phyloP scores from a whole-genome alignment of 2,888 invertebrate species.

The Acanthosepion pharaonis region DNA sequence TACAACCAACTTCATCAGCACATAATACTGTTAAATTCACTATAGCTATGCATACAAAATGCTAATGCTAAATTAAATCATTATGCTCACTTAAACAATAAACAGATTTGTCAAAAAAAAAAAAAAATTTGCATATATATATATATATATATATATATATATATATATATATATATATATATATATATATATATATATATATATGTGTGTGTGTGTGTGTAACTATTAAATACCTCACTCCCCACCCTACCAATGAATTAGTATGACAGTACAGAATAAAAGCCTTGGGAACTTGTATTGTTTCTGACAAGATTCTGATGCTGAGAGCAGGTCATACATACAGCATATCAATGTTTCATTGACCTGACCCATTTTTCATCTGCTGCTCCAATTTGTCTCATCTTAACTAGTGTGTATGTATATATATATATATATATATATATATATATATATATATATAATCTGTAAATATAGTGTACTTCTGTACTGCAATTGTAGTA shows the following conservation, averaged over 20 bases:
- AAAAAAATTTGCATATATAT: too few species aligned
- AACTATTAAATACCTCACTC: not conserved
- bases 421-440: not conserved
- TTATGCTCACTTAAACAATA: not conserved
- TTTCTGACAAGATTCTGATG: not conserved
- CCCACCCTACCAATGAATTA: not conserved
- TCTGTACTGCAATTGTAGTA: not conserved
- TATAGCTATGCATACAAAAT: slow-evolving; percentile 6
- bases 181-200: not conserved
- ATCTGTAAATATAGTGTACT: not conserved
- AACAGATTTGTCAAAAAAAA: not conserved
- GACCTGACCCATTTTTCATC: not conserved
- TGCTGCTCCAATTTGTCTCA: not conserved
- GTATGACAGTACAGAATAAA: too few species aligned
- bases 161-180: slow-evolving; percentile 14
- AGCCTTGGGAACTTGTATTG: too few species aligned
- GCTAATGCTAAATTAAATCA: not conserved
- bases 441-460: slow-evolving; percentile 8
- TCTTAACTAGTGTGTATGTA: not conserved
- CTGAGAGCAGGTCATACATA: not conserved
- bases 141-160: not conserved
- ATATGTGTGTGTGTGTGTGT: not conserved
- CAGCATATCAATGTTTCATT: not conserved
- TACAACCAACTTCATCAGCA: slow-evolving; percentile 33
- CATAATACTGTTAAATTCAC: not conserved